Evolutionary conservation across 2,113 vertebrate species (phyloP), one percentile per base, ranked within the genome.

Genomic region (Antigone vipio): DNA sequence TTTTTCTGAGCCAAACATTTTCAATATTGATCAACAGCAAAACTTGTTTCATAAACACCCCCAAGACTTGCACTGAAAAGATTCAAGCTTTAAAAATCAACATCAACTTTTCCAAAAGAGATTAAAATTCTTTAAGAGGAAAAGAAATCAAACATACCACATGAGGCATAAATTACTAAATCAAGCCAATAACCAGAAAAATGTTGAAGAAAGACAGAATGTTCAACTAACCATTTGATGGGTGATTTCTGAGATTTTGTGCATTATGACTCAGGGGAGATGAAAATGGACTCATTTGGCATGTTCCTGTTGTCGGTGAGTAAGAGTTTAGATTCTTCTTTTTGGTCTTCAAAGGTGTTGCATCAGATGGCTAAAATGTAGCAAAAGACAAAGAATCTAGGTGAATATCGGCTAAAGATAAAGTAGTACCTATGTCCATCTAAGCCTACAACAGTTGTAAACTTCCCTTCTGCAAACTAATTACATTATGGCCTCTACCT

Each of bases 231-330:
- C 98, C 97, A 72, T 96, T 6, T 93, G 95, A 91, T 73, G 83
- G 84, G 52, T 6, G 19, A 53, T 29, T 85, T 67, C 63, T 15
- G 66, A 68, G 22, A 16, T 87, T 26, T 15, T 50, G 80, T 64
- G 95, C 78, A 34, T 88, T 34, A 71, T 52, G 80, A 26, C 50
- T 96, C 12, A 0, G 4, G 69, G 98, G 96, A 95, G 98, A 97
- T 68, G 96, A 66, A 90, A n/a, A 89, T 6, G 97, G 97, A 55
- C 97, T 98, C 45, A 98, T 97, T 20, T 35, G 68, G 73, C 97
- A 3, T 0, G 98, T 98, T 85, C 98, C 98, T 42, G 98, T 98
- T 84, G 97, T 94, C 0, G 98, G 98, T 11, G 98, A 99, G 74
- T 96, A 98, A 16, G 11, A 35, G 34, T 4, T 63, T 7, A 81